Evolutionary conservation across 1,140 invertebrate genomes (phyloP).

Genomic region (Drosophila repleta): DNA sequence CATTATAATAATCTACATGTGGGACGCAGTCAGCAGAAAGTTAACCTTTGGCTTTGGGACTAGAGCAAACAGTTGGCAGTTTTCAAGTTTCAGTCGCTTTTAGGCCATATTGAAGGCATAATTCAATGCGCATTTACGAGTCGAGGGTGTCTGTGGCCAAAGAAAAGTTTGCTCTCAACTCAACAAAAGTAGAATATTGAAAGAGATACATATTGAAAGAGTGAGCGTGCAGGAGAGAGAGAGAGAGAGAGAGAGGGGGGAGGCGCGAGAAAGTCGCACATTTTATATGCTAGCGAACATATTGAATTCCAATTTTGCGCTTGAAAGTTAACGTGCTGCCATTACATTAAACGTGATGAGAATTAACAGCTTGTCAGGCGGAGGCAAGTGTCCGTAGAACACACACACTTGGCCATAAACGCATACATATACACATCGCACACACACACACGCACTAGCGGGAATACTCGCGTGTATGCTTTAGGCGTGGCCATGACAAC

Average conservation of each 20-base stretch:
- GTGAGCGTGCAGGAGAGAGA: not conserved
- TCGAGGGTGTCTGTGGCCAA: not conserved
- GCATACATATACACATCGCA: not conserved
- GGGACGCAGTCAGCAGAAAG: conserved; percentile 46
- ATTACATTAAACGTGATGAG: conserved; percentile 81
- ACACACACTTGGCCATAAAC: conserved; percentile 12
- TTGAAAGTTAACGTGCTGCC: conserved; percentile 79
- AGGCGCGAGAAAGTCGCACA: conserved; percentile 37
- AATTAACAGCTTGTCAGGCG: conserved; percentile 69
- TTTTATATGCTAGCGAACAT: conserved; percentile 72
- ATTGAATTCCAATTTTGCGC: conserved; percentile 79
- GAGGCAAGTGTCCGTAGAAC: conserved; percentile 24
- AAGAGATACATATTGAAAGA: conserved; percentile 32
- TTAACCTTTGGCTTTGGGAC: conserved; percentile 38
- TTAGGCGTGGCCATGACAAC: conserved; percentile 55
- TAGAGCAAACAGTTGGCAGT: conserved; percentile 31
- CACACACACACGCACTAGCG: not conserved
- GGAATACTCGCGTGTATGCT: conserved; percentile 18
- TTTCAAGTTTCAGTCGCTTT: conserved; percentile 28
- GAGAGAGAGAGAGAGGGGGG: not conserved
- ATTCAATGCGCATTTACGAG: conserved; percentile 55
- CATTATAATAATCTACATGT: conserved; percentile 72
- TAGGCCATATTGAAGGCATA: conserved; percentile 42
- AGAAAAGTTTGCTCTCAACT: conserved; percentile 47
- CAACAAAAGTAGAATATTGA: conserved; percentile 6